A percentile compares a stretch with the other conserved stretches of the same genome.
Conservation (phyloP, 2,888 invertebrate species). For the Tenthredo scrophulariae region DNA sequence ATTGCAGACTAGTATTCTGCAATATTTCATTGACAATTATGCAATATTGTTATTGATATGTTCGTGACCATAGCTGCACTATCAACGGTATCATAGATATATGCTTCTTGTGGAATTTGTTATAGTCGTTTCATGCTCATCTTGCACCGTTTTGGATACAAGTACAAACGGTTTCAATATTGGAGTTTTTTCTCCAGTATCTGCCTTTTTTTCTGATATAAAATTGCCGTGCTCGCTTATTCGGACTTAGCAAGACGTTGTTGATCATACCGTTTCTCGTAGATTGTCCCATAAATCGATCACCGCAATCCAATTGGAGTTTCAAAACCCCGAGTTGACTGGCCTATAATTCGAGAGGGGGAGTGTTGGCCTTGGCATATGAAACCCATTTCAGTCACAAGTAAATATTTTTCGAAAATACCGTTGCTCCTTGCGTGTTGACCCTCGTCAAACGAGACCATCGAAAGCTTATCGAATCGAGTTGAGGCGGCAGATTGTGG, state of each 20-base stretch:
- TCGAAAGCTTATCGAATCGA: conserved; percentile 9
- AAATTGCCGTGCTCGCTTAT: background rate
- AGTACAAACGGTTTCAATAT: too few relatives aligned
- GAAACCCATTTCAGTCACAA: conserved; percentile 3
- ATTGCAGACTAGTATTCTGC: too few relatives aligned
- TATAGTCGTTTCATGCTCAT: too few relatives aligned
- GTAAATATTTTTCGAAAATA: conserved; percentile 32
- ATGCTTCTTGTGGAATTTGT: too few relatives aligned
- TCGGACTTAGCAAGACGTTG: background rate
- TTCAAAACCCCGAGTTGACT: background rate
- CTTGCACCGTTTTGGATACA: too few relatives aligned
- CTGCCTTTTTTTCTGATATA: background rate
- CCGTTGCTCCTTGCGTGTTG: conserved; percentile 17
- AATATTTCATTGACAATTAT: too few relatives aligned
- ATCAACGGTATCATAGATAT: too few relatives aligned
- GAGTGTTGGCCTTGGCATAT: conserved; percentile 34
- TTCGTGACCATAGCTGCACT: too few relatives aligned
- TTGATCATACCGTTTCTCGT: background rate
- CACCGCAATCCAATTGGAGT: background rate
- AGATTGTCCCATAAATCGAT: background rate
- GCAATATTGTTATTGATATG: too few relatives aligned
- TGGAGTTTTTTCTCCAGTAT: background rate
- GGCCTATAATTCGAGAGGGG: background rate
- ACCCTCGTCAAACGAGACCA: conserved; percentile 20
- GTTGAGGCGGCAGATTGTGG: background rate